Base-by-base conservation (phyloP, 30 jellyfish, hydroid and myxozoan species). In the Hydractinia symbiolongicarpus region DNA sequence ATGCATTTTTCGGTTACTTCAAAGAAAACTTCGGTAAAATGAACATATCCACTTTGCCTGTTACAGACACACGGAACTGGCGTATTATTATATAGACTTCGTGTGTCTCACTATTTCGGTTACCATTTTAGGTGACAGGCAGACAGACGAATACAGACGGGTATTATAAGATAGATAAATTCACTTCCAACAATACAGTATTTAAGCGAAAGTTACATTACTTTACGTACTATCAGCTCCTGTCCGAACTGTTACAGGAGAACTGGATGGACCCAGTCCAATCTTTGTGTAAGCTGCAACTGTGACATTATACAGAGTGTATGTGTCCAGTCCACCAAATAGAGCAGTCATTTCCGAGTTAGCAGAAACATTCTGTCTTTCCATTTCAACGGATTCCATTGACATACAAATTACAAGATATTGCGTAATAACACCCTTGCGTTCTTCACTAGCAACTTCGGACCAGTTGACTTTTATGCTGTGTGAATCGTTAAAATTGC, bases 311-410 rank as follows among this genome's bases (percentile, higher is more conserved):
- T 64, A 64, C 40, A 64, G 40, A n/a, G 74, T 64, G 74, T 64
- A 64, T n/a, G 40, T 51, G 9, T 64, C 74, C 74, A 64, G 40
- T 7, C 74, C 74, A 64, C 52, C 19, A 64, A 64, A 64, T 13
- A n/a, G 6, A 7, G 16, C 74, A n/a, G 16, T 13, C 17, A n/a
- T 1, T n/a, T 4, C 74, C 4, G 9, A 44, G 4, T 1, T 1
- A n/a, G 19, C 74, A 0, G 17, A 6, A 13, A 64, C 6, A n/a
- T 7, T 64, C 74, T 6, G 74, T n/a, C 52, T 51, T 51, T 4
- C 19, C 19, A 64, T 64, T 64, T 64, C 40, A 51, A 64, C 19
- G 74, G 74, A 64, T 7, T 64, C 74, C 19, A 51, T 64, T 6
- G 74, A 64, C 9, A n/a, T n/a, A 13, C 74, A 64, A 7, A 51